These are phyloP conservation scores for Takifugu flavidus DNA, from an alignment of 2,113 vertebrate genomes.

Conservation along the genomic window DNA sequence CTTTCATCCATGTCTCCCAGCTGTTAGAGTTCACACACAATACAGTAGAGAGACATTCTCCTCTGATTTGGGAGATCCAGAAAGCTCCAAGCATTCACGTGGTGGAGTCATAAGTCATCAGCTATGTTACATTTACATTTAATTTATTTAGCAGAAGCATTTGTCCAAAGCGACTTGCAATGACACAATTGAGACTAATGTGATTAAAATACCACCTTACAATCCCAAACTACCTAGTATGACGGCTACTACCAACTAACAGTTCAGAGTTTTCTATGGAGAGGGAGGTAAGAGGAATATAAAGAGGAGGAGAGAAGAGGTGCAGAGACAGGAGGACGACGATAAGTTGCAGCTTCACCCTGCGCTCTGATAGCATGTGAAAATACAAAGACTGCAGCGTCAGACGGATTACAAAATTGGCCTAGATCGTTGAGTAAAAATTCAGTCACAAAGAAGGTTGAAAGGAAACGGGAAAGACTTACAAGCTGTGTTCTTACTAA, in stretches of 20 bases:
- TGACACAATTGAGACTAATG: too few relatives aligned
- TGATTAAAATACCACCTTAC: too few relatives aligned
- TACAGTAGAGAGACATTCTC: not conserved
- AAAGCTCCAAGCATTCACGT: not conserved
- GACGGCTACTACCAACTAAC: too few relatives aligned
- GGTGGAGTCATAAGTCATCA: slow-evolving; percentile 2
- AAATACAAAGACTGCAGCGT: slow-evolving; percentile 22
- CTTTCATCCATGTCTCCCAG: not conserved
- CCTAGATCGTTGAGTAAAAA: slow-evolving; percentile 30
- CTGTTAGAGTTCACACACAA: not conserved
- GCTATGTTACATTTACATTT: too few relatives aligned
- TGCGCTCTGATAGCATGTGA: not conserved
- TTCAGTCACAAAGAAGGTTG: slow-evolving; percentile 2
- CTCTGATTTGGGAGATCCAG: not conserved
- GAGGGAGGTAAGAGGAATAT: too few relatives aligned
- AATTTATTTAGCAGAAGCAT: too few relatives aligned
- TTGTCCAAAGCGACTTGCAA: too few relatives aligned
- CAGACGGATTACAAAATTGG: slow-evolving; percentile 40
- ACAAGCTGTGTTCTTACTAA: too few relatives aligned
- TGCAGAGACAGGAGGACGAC: too few relatives aligned
- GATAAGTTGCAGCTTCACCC: not conserved
- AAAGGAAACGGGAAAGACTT: not conserved
- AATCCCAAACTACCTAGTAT: too few relatives aligned
- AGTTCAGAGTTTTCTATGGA: too few relatives aligned
- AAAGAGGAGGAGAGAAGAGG: too few relatives aligned